Percentiles rank a stretch among this genome's conserved stretches.
These are phyloP conservation scores for Caranx melampygus DNA, from an alignment of 2,113 vertebrate species.

Conservation along the genomic window DNA sequence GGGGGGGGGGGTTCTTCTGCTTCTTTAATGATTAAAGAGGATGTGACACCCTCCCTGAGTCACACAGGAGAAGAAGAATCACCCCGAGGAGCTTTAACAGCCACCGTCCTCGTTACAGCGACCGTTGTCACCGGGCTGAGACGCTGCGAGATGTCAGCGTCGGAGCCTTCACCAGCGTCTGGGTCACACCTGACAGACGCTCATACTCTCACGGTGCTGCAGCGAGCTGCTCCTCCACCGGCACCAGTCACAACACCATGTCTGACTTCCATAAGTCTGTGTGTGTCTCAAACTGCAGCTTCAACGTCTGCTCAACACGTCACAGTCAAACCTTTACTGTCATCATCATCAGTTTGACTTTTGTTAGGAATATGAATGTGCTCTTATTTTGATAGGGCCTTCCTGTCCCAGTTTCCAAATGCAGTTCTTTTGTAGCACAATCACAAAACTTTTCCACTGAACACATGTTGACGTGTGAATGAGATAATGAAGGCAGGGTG, in stretches of 20 bases:
- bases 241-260: no score
- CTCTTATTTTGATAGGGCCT: background rate
- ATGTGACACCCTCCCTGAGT: slow-evolving; percentile 69
- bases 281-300: background rate
- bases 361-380: background rate
- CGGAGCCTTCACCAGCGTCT: slow-evolving; percentile 53
- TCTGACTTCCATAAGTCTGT: background rate
- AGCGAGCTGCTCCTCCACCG: no score
- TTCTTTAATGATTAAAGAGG: slow-evolving; percentile 83
- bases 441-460: no score
- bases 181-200: slow-evolving; percentile 50
- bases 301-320: no score
- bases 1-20: slow-evolving; percentile 64
- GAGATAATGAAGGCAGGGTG: no score
- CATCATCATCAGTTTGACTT: background rate
- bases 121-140: slow-evolving; percentile 45
- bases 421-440: no score
- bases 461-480: no score
- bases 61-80: slow-evolving; percentile 42
- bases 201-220: background rate
- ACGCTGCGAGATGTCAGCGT: slow-evolving; percentile 14
- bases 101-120: slow-evolving; percentile 34
- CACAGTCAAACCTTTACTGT: no score
- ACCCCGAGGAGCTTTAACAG: slow-evolving; percentile 65
- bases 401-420: no score